Evolutionary conservation across 2,797 vertebrate species (phyloP).

Genomic region (Pithecia hirsuta): DNA sequence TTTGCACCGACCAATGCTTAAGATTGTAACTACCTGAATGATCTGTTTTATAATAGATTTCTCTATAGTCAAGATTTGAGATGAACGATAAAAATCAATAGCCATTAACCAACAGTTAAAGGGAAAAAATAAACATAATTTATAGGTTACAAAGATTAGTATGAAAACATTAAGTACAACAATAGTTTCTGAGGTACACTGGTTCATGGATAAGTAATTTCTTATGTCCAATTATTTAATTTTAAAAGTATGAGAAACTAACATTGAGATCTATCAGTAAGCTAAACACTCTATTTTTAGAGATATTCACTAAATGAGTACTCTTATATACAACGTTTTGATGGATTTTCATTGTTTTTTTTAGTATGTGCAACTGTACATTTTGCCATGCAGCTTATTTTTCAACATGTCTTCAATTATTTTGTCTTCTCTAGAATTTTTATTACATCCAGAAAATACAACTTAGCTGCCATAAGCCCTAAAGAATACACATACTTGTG

Average conservation of each 20-base stretch:
- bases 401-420: slow-evolving; percentile 57
- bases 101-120: background rate
- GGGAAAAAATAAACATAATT: background rate
- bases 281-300: background rate
- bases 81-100: slow-evolving; percentile 5
- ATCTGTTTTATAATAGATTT: slow-evolving; percentile 7
- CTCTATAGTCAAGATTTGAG: slow-evolving; percentile 8
- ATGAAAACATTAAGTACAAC: background rate
- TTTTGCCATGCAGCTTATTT: slow-evolving; percentile 28
- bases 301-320: slow-evolving; percentile 11
- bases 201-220: background rate
- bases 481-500: slow-evolving; percentile 21
- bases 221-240: slow-evolving; percentile 29
- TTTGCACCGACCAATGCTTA: slow-evolving; percentile 24
- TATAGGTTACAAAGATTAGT: background rate
- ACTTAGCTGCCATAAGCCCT: slow-evolving; percentile 48
- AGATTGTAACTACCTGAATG: background rate
- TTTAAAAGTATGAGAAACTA: slow-evolving; percentile 17
- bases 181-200: background rate
- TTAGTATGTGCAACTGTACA: background rate
- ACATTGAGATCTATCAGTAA: slow-evolving; percentile 13
- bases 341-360: slow-evolving; percentile 29
- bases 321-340: slow-evolving; percentile 3
- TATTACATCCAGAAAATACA: slow-evolving; percentile 37
- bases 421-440: slow-evolving; percentile 50